Evolutionary conservation across 2,888 invertebrate species (phyloP), one percentile per base, ranked within the genome.

Genomic region (Pelosia muscerda): DNA sequence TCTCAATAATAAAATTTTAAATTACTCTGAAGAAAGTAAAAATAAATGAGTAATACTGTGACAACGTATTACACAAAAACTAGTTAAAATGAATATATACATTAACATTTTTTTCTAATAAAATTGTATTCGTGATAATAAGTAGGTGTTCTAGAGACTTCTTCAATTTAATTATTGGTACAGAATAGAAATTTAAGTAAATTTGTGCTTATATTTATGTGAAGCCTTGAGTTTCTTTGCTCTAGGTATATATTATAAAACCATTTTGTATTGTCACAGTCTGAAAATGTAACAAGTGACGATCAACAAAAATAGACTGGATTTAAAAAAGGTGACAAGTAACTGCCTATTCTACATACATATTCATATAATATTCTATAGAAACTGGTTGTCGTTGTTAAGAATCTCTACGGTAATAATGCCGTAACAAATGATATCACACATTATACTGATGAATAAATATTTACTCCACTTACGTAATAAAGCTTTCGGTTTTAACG

Each of bases 401-500:
- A 49, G n/a, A 49, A 49, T n/a, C 49, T 49, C n/a, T 49, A n/a
- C 49, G 9, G 49, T 49, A 49, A 49, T 49, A 49, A 49, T 49
- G 49, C 49, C 49, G n/a, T 49, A 49, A 49, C 49, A 49, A 49
- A n/a, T 49, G n/a, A 49, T n/a, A 49, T 49, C 49, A 49, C 31
- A 31, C 31, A 31, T 28, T n/a, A 31, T 8, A 2, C 49, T 4
- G n/a, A 49, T 49, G n/a, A 49, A 49, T 49, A 49, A 49, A 55
- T 34, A 49, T 34, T 59, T 59, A 65, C 28, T 34, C n/a, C 58
- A 54, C 53, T 49, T 65, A 23, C 38, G 19, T 65, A 53, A 66
- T 62, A 2, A 38, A 55, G 22, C 31, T 49, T 31, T n/a, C 55
- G 26, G 28, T 19, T 56, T 55, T 65, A 65, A 22, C 28, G 31